These are phyloP conservation scores for Philopotamus ludificatus DNA, from an alignment of 1,140 invertebrate species.

Conservation along the genomic window DNA sequence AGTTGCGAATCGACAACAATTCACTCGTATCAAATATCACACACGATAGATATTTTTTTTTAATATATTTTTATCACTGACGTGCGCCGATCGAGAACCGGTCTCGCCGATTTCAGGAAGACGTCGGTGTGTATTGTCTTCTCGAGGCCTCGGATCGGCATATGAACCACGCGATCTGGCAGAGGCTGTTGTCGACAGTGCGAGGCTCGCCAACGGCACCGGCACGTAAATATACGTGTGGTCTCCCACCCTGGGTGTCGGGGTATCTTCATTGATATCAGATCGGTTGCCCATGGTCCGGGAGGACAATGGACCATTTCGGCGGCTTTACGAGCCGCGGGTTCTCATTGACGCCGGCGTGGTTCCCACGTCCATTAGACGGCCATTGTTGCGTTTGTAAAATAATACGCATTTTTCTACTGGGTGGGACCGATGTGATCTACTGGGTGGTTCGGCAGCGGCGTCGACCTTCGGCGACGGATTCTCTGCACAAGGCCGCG, in stretches of 20 bases:
- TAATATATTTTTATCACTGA: too few relatives aligned
- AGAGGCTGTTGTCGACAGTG: not conserved
- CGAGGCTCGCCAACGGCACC: not conserved
- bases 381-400: conserved; percentile 10
- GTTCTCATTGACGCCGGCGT: not conserved
- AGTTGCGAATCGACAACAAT: too few relatives aligned
- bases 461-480: conserved; percentile 2
- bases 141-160: too few relatives aligned
- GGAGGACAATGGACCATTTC: conserved; percentile 20
- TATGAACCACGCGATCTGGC: not conserved
- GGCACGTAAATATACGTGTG: conserved; percentile 4
- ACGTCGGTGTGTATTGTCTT: too few relatives aligned
- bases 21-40: too few relatives aligned
- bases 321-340: conserved; percentile 5
- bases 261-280: conserved; percentile 1
- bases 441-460: conserved; percentile 11
- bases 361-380: conserved; percentile 18
- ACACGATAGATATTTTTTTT: too few relatives aligned
- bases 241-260: conserved; percentile 15
- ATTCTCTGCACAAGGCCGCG: not conserved
- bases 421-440: conserved; percentile 19
- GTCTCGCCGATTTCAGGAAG: too few relatives aligned
- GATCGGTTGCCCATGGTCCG: not conserved
- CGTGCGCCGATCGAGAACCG: too few relatives aligned
- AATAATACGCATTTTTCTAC: conserved; percentile 6